phyloP scores from a whole-genome alignment of 2,113 vertebrate species.

The Vidua macroura region DNA sequence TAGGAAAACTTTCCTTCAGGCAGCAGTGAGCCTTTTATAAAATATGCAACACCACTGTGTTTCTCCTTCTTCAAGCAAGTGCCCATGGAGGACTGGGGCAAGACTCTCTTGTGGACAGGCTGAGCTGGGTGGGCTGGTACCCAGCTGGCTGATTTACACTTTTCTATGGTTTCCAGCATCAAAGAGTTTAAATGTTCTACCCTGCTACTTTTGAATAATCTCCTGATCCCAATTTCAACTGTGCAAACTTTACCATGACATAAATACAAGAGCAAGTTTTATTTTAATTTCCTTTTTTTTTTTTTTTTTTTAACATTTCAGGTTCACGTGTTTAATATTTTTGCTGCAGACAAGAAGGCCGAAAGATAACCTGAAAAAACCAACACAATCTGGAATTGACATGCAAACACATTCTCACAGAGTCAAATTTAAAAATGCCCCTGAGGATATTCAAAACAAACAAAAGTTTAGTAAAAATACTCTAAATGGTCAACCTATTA shows the following conservation, averaged over 20 bases:
- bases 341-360: not conserved
- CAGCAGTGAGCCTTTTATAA: not conserved
- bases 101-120: not conserved
- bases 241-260: not conserved
- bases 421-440: not conserved
- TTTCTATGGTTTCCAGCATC: not conserved
- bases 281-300: not conserved
- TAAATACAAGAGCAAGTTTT: not conserved
- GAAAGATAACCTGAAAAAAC: not conserved
- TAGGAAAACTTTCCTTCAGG: not conserved
- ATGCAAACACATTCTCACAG: not conserved
- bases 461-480: not conserved
- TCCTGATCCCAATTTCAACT: not conserved
- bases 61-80: not conserved
- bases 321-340: not conserved
- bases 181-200: not conserved
- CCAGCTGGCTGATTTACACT: not conserved
- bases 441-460: constrained; percentile 1
- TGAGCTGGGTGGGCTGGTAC: not conserved
- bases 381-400: not conserved
- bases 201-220: not conserved
- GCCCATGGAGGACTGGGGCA: not conserved
- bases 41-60: not conserved
- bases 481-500: not conserved
- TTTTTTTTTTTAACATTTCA: not conserved